phyloP scores from a whole-genome alignment of 2,113 vertebrate species.

The Crotalus horridus region DNA sequence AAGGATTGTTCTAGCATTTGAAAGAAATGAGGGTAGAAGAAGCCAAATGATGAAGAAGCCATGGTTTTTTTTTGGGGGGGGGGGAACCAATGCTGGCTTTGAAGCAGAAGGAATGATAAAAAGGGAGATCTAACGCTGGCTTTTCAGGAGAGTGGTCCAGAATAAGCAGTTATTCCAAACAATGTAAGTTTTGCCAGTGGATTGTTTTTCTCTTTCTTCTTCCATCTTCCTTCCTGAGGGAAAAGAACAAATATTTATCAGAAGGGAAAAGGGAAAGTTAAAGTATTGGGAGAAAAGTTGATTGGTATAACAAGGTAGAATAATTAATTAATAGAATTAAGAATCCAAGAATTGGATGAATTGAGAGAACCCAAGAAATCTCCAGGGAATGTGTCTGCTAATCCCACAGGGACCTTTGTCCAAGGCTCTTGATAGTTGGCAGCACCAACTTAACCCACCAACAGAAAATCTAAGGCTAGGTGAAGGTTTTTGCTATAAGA shows the following conservation, averaged over 20 bases:
- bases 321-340: neutral
- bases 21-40: neutral
- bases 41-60: neutral
- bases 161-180: neutral
- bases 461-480: neutral
- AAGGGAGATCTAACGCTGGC: neutral
- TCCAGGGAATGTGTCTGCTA: neutral
- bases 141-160: neutral
- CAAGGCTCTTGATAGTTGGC: neutral
- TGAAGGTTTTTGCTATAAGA: neutral
- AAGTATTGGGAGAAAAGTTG: neutral
- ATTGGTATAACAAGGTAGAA: neutral
- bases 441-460: neutral
- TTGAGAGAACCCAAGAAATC: neutral
- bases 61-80: accelerated
- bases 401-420: neutral
- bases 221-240: neutral
- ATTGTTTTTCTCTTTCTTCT: neutral
- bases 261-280: neutral
- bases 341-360: neutral
- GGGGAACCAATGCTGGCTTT: neutral
- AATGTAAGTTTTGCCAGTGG: neutral
- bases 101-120: neutral
- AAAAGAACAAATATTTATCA: neutral
- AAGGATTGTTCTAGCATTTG: neutral